Conservation (phyloP, 2,888 invertebrate genomes). For the Chironomus riparius region DNA sequence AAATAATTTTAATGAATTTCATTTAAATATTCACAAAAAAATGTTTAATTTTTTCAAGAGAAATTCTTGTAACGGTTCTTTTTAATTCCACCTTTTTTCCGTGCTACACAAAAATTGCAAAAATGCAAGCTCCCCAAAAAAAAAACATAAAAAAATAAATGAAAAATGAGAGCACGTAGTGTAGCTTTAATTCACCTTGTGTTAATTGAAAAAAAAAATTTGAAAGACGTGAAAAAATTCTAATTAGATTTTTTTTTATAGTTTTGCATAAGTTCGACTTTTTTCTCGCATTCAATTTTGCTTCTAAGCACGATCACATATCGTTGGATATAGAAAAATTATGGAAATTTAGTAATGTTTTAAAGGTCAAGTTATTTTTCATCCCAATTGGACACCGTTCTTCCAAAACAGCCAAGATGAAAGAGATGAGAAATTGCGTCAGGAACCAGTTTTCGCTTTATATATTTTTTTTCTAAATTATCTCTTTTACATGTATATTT, state of each 20-base stretch:
- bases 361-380: neutral
- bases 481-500: neutral
- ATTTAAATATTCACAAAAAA: neutral
- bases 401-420: too few relatives aligned
- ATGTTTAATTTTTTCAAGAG: neutral
- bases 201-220: neutral
- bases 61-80: constrained; percentile 14
- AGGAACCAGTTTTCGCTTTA: neutral
- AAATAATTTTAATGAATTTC: neutral
- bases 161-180: neutral
- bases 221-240: neutral
- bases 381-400: neutral
- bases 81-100: neutral
- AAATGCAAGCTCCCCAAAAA: neutral
- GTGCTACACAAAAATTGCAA: neutral
- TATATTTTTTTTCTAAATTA: too few relatives aligned
- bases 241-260: neutral
- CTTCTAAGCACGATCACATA: neutral
- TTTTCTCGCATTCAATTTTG: too few relatives aligned
- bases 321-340: neutral
- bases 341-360: neutral
- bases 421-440: neutral
- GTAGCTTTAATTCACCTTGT: neutral
- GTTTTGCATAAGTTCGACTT: neutral
- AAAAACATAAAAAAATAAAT: neutral